Conservation (phyloP, 1,140 invertebrate genomes). For the Probaryconus sp. region DNA sequence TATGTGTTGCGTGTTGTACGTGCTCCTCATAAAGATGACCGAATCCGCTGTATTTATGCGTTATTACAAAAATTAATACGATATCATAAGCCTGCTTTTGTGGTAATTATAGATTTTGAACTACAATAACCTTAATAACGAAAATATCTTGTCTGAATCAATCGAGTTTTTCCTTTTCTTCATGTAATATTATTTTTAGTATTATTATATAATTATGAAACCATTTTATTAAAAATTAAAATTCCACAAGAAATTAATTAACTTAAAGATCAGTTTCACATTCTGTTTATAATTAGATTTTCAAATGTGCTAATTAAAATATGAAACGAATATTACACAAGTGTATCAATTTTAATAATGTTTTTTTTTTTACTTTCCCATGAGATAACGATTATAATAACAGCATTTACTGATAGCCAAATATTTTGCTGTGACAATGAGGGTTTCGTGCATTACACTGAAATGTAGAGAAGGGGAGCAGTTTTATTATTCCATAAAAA, state of each 20-base stretch:
- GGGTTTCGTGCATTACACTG: constrained; percentile 47
- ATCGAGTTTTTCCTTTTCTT: too few species aligned
- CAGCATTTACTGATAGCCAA: constrained; percentile 49
- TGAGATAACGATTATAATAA: constrained; percentile 28
- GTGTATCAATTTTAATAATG: constrained; percentile 28
- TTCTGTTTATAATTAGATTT: not conserved
- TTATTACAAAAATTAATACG: constrained; percentile 11
- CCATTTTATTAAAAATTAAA: too few species aligned
- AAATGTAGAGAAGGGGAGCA: constrained; percentile 27
- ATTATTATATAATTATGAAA: too few species aligned
- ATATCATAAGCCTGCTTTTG: too few species aligned
- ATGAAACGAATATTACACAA: not conserved
- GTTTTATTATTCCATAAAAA: constrained; percentile 57
- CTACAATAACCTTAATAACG: too few species aligned
- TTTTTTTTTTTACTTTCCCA: constrained; percentile 32
- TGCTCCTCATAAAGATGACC: constrained; percentile 36
- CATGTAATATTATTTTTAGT: too few species aligned
- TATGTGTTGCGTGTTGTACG: constrained; percentile 42
- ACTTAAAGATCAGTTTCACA: too few species aligned
- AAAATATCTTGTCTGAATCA: too few species aligned
- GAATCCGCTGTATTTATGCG: constrained; percentile 18
- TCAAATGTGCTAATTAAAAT: not conserved
- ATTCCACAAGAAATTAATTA: too few species aligned
- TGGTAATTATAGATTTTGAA: too few species aligned
- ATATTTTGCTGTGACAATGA: constrained; percentile 58